phyloP scores from a whole-genome alignment of 2,888 invertebrate genomes.

The Podotricha telesiphe region DNA sequence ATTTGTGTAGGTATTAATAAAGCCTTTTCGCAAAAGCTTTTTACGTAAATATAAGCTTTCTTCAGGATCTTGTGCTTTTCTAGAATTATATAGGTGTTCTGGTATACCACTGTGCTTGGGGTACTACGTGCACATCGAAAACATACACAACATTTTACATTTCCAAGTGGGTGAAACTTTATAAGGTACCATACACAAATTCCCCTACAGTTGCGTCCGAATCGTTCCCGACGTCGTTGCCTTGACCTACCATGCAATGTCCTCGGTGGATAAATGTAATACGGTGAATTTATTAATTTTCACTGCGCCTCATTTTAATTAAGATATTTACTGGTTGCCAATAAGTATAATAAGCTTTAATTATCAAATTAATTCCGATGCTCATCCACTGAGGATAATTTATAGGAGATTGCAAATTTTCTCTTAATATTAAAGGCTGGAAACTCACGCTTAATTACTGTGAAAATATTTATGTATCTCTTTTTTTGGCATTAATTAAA shows the following conservation, averaged over 20 bases:
- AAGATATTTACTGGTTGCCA: slow-evolving; percentile 15
- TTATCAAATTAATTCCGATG: slow-evolving; percentile 27
- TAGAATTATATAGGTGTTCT: slow-evolving; percentile 33
- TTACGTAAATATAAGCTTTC: slow-evolving; percentile 26
- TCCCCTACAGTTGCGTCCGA: slow-evolving; percentile 67
- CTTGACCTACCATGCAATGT: slow-evolving; percentile 72
- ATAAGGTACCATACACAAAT: slow-evolving; percentile 84
- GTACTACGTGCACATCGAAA: slow-evolving; percentile 71
- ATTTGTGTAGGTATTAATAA: slow-evolving; percentile 82
- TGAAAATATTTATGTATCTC: not conserved
- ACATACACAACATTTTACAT: slow-evolving; percentile 66
- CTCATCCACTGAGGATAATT: slow-evolving; percentile 59
- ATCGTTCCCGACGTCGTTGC: slow-evolving; percentile 45
- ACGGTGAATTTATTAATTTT: slow-evolving; percentile 32
- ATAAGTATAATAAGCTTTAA: slow-evolving; percentile 26
- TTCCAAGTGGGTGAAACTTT: slow-evolving; percentile 82
- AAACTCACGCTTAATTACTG: slow-evolving; percentile 23
- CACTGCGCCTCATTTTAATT: slow-evolving; percentile 26
- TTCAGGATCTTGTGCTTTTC: slow-evolving; percentile 41
- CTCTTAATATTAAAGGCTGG: slow-evolving; percentile 29
- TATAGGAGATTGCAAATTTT: slow-evolving; percentile 55
- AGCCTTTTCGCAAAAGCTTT: slow-evolving; percentile 56
- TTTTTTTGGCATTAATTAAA: not conserved
- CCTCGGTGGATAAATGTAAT: slow-evolving; percentile 56
- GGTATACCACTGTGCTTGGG: slow-evolving; percentile 48